These are phyloP conservation scores for Dipodomys spectabilis DNA, from an alignment of 2,113 vertebrate genomes.

Conservation along the genomic window DNA sequence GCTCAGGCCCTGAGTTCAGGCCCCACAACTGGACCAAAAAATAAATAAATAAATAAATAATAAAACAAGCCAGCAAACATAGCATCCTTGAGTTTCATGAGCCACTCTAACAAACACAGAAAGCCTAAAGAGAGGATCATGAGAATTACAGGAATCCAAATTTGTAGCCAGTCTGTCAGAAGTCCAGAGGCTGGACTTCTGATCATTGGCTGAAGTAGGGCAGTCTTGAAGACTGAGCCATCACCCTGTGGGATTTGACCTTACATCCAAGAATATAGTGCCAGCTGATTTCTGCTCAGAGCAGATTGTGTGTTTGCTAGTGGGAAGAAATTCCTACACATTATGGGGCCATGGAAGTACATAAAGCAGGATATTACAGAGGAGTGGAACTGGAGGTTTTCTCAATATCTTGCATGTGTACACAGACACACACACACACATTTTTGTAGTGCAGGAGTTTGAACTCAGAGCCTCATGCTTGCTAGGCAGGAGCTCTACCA, in stretches of 20 bases:
- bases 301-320: neutral
- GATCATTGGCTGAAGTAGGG: neutral
- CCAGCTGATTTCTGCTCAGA: neutral
- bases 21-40: no score
- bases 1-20: no score
- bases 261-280: neutral
- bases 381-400: no score
- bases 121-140: no score
- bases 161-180: neutral
- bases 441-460: no score
- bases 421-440: no score
- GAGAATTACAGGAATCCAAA: neutral
- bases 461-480: no score
- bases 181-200: neutral
- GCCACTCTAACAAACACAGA: neutral
- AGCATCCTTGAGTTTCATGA: neutral
- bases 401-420: no score
- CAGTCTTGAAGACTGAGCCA: neutral
- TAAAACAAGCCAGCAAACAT: neutral
- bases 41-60: no score
- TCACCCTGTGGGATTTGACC: neutral
- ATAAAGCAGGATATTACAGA: no score
- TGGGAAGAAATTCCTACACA: neutral
- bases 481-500: no score
- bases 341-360: neutral